phyloP scores from a whole-genome alignment of 2,113 vertebrate species.

The Hippocampus guttulatus region DNA sequence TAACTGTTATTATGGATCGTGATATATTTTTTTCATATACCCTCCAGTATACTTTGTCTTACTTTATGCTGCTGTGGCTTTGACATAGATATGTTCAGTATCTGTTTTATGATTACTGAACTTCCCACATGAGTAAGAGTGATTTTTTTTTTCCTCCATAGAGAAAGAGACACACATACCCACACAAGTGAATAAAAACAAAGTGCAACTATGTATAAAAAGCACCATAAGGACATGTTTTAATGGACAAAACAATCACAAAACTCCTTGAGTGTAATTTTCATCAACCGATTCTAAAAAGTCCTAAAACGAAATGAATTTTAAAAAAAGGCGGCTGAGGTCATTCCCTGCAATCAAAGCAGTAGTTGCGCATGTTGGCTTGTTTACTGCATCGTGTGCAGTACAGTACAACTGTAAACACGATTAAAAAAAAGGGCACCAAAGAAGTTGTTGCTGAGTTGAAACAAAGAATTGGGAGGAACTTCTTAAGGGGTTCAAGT shows the following conservation, averaged over 20 bases:
- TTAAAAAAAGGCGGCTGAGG: constrained; percentile 17
- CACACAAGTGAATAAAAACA: neutral
- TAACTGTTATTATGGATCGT: neutral
- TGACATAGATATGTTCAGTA: neutral
- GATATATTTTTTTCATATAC: neutral
- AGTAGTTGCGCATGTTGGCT: constrained; percentile 31
- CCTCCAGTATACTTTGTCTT: constrained; percentile 1
- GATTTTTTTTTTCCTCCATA: neutral
- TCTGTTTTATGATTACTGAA: neutral
- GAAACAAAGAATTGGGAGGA: too few species aligned
- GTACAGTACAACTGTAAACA: constrained; percentile 21
- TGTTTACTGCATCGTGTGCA: constrained; percentile 45
- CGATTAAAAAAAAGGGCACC: neutral
- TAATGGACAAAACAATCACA: constrained; percentile 33
- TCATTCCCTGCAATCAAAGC: constrained; percentile 22
- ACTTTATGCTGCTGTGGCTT: neutral
- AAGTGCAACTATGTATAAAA: constrained; percentile 45
- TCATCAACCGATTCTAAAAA: constrained; percentile 35
- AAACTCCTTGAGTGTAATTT: constrained; percentile 43
- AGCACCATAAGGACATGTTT: constrained; percentile 48
- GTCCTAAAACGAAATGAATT: constrained; percentile 34
- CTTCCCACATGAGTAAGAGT: neutral
- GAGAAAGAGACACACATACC: too few species aligned
- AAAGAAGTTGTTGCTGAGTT: neutral
- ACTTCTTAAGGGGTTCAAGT: neutral